A percentile compares a stretch with the other conserved stretches of the same genome.
Conservation (phyloP, 2,797 vertebrate genomes). For the Myotis myotis region DNA sequence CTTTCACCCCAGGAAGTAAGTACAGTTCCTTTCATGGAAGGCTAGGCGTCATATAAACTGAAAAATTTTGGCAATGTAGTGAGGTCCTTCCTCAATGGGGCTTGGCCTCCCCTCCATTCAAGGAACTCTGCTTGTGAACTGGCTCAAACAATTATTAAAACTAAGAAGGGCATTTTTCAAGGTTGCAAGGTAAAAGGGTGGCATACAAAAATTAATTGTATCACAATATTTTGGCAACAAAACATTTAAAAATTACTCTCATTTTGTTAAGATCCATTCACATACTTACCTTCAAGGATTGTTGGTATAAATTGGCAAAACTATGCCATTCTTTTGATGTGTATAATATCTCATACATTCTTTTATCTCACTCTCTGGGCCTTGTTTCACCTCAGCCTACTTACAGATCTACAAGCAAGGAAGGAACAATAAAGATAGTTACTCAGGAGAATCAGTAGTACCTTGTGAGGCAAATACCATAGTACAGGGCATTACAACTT, state of each 20-base stretch:
- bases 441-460: background rate
- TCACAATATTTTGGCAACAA: background rate
- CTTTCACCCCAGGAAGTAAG: background rate
- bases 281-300: background rate
- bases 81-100: background rate
- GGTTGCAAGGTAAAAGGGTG: background rate
- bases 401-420: background rate
- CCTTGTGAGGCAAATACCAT: background rate
- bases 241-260: background rate
- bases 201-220: background rate
- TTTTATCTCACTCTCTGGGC: background rate
- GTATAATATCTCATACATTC: background rate
- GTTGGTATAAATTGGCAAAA: background rate
- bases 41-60: background rate
- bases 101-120: background rate
- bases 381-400: background rate
- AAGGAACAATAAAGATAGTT: background rate
- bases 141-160: background rate
- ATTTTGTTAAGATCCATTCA: background rate
- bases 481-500: background rate
- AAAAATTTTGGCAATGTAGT: background rate
- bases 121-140: background rate
- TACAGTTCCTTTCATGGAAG: background rate
- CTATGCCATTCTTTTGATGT: background rate
- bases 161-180: background rate